Base-by-base conservation (phyloP, 2,113 vertebrate species). In the Neolamprologus brichardi region DNA sequence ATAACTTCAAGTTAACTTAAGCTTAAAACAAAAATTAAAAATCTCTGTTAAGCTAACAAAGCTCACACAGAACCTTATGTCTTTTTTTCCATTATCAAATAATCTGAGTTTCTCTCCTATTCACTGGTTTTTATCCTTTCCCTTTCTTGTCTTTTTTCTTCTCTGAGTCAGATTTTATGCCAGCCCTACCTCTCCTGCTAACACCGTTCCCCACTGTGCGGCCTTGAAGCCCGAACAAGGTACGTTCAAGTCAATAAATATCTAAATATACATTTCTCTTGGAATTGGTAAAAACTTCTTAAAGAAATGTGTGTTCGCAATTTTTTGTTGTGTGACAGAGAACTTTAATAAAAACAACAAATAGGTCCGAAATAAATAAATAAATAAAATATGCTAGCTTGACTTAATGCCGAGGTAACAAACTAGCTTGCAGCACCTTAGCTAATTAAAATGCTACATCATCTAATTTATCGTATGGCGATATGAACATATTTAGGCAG, bases 31-130 rank as follows among this genome's bases (percentile, higher is more conserved):
- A 72, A 32, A 28, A 0, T 30, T 3, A 1, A 30, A 77, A 49
- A 77, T 49, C 23, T 75, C 70, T 28, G 15, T 30, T 75, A 77
- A n/a, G 72, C 17, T 13, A 51, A n/a, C 25, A 77, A 51, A 77
- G 2, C 25, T 51, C 4, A 32, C 25, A 32, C 17, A 77, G 3
- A 51, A 7, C 9, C 0, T 51, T 28, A 0, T 30, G 28, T 28
- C 1, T 2, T 72, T 75, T 34, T 28, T 46, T 1, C 56, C 44
- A 32, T 51, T 32, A 30, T 0, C 0, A 51, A n/a, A 51, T 77
- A n/a, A 0, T 77, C 5, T 1, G 6, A 77, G 15, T 30, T 18
- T 32, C 17, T 8, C 44, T 30, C 3, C 15, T 1, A 13, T 30
- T 49, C 15, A 30, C 9, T 49, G 17, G 0, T 77, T 51, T 12